These are phyloP conservation scores for Campoletis sonorensis DNA, from an alignment of 1,140 invertebrate species.

Conservation along the genomic window DNA sequence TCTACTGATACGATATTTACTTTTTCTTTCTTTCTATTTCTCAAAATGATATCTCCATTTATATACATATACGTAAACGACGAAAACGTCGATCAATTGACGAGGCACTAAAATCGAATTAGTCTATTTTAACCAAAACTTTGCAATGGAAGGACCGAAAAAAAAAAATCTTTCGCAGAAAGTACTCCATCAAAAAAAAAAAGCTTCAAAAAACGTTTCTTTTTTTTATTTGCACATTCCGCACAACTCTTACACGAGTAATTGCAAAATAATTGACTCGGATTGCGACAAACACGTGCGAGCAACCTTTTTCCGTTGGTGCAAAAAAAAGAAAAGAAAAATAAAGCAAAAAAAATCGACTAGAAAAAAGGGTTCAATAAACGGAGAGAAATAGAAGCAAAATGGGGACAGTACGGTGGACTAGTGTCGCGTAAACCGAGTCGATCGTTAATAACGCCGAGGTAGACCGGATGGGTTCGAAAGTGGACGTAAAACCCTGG, in stretches of 20 bases:
- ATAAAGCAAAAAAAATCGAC: background rate
- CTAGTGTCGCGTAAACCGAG: constrained; percentile 30
- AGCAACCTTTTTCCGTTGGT: background rate
- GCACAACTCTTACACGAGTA: background rate
- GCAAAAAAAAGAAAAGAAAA: background rate
- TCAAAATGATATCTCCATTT: too few relatives aligned
- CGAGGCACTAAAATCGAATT: too few relatives aligned
- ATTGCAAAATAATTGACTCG: background rate
- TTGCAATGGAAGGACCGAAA: too few relatives aligned
- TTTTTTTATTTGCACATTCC: background rate
- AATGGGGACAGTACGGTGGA: constrained; percentile 3
- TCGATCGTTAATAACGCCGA: constrained; percentile 50
- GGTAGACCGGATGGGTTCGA: constrained; percentile 44
- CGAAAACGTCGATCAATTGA: too few relatives aligned
- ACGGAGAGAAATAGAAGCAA: background rate
- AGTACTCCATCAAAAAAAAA: too few relatives aligned
- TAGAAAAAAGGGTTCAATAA: constrained; percentile 27
- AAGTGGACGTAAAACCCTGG: constrained; percentile 48
- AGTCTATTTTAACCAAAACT: too few relatives aligned
- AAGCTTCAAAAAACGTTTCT: too few relatives aligned
- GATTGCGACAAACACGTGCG: background rate
- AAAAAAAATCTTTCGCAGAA: too few relatives aligned
- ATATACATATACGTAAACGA: too few relatives aligned
- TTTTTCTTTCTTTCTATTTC: too few relatives aligned
- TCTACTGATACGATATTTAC: background rate